Evolutionary conservation across 2,797 vertebrate species (phyloP), one percentile per base, ranked within the genome.

Genomic region (Pseudocheirus occidentalis): DNA sequence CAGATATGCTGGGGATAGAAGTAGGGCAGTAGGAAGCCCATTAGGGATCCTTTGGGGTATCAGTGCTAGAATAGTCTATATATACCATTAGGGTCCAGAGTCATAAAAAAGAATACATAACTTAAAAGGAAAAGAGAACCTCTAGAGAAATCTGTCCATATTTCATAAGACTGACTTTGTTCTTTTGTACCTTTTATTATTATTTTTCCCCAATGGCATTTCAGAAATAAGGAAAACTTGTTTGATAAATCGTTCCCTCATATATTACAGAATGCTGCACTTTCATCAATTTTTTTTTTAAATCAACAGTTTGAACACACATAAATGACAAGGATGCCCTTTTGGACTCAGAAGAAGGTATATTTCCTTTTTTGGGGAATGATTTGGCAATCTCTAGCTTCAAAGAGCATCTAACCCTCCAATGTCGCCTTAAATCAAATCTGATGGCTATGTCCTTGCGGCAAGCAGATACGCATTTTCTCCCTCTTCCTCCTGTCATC

Each of bases 171-270:
- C 0, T 28, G 94, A 0, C 31, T 92, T 95, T 52, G 92, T 57
- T n/a, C 34, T 14, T 91, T 50, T 3, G 12, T 18, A 52, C 14
- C 31, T 94, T 24, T 62, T 87, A 94, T 96, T 93, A 89, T 92
- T 95, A 9, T 92, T 97, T 95, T 96, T 90, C 21, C 62, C 28
- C 73, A 94, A 87, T 0, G 40, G 54, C 12, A 14, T 12, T 55
- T 97, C 40, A 92, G 27, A 90, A 96, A 58, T 7, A 93, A 95
- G 46, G 54, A 50, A 92, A 96, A 95, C 27, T 1, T 92, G 93
- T 94, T 55, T 73, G 40, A 93, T 90, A 40, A 95, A 56, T 27
- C 4, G 52, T 94, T 55, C 29, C 81, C 4, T 0, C 92, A 0
- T 59, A 66, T 93, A 9, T 3, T 87, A 46, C 58, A 87, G 34